These are phyloP conservation scores for Tinea trinotella DNA, from an alignment of 2,888 invertebrate species.

Conservation along the genomic window DNA sequence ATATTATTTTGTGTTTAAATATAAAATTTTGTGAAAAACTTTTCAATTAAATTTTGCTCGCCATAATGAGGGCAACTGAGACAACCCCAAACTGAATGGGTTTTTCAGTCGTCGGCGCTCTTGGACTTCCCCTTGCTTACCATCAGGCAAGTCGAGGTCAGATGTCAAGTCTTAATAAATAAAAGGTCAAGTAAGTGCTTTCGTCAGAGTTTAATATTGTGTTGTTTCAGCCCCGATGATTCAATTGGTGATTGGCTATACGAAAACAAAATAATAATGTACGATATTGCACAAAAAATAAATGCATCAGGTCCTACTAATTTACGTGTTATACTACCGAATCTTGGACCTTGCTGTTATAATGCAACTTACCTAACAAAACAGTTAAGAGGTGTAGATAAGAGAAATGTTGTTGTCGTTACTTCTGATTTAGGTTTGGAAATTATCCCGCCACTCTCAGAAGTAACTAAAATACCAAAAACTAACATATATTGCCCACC, in stretches of 20 bases:
- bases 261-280: conserved; percentile 45
- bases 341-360: conserved; percentile 71
- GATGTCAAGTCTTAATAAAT: no score
- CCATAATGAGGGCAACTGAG: no score
- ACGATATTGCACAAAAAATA: conserved; percentile 55
- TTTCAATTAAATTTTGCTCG: conserved; percentile 4
- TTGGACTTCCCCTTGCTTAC: no score
- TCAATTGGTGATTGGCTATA: conserved; percentile 52
- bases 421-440: conserved; percentile 72
- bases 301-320: conserved; percentile 58
- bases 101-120: no score
- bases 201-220: background rate
- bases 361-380: conserved; percentile 65
- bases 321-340: conserved; percentile 66
- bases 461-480: conserved; percentile 55
- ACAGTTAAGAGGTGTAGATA: conserved; percentile 42
- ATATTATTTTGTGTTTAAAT: no score
- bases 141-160: no score
- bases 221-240: conserved; percentile 35
- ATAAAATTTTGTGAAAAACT: no score
- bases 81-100: no score
- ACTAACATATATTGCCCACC: conserved; percentile 71
- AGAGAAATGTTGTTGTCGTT: conserved; percentile 67
- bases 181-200: no score
- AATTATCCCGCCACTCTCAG: conserved; percentile 46